A percentile compares a stretch with the other conserved stretches of the same genome.
Evolutionary conservation across 2,888 invertebrate species (phyloP).

Genomic region (Amphipoea lucens): DNA sequence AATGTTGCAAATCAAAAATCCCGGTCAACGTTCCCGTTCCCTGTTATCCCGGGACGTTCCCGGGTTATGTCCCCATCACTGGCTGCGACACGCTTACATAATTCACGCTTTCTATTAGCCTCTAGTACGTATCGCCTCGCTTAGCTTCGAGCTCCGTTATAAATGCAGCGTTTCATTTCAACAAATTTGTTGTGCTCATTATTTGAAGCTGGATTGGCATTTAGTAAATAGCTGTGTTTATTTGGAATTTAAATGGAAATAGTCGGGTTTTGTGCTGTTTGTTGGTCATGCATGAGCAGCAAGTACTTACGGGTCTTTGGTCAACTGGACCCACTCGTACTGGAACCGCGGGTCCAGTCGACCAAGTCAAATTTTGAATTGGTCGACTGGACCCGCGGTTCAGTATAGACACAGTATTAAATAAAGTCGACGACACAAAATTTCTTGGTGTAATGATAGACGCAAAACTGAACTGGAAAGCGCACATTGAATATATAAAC

Average conservation of each 20-base stretch:
- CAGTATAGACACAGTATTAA: too few relatives aligned
- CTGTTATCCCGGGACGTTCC: slow-evolving; percentile 10
- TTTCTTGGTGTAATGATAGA: too few relatives aligned
- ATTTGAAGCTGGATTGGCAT: slow-evolving; percentile 44
- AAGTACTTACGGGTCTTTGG: too few relatives aligned
- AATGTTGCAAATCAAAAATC: slow-evolving; percentile 16
- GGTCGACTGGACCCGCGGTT: too few relatives aligned
- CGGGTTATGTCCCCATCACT: slow-evolving; percentile 43
- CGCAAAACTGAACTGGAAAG: too few relatives aligned
- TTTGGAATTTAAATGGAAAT: slow-evolving; percentile 4
- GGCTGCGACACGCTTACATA: slow-evolving; percentile 49
- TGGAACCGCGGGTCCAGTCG: too few relatives aligned
- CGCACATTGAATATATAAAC: too few relatives aligned
- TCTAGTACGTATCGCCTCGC: slow-evolving; percentile 59
- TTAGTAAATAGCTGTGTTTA: slow-evolving; percentile 37
- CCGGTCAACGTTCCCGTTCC: not conserved
- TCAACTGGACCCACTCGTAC: too few relatives aligned
- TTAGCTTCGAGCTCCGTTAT: slow-evolving; percentile 54
- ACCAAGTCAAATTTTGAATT: too few relatives aligned
- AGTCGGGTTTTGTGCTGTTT: not conserved
- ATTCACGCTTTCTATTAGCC: slow-evolving; percentile 65
- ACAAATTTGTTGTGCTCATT: slow-evolving; percentile 48
- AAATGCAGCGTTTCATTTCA: slow-evolving; percentile 48
- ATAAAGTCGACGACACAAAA: too few relatives aligned
- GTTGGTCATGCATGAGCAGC: not conserved